Percentiles rank a stretch among this genome's conserved stretches.
Conservation (phyloP, 2,888 invertebrate genomes). For the Plebejus anna region DNA sequence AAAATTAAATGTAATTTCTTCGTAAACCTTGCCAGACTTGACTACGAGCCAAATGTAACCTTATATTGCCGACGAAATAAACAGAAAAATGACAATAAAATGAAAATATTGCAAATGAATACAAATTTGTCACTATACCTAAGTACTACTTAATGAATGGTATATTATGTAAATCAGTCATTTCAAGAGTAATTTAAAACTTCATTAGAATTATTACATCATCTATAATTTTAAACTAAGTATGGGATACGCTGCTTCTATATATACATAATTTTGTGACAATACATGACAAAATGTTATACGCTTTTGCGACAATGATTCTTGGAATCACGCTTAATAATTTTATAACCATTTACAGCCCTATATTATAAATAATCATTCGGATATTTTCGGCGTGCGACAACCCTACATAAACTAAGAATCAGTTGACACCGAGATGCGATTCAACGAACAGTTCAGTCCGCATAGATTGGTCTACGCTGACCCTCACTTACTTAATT, state of each 20-base stretch:
- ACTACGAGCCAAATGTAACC: neutral
- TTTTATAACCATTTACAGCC: neutral
- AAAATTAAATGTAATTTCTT: slow-evolving; percentile 8
- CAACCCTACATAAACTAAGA: neutral
- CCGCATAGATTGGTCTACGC: neutral
- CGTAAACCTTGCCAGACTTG: neutral
- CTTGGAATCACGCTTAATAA: neutral
- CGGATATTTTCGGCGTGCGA: neutral
- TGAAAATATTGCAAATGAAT: slow-evolving; percentile 40
- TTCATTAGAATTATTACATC: slow-evolving; percentile 42
- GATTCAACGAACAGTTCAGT: too few relatives aligned
- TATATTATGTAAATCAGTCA: slow-evolving; percentile 65
- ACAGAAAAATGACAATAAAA: neutral
- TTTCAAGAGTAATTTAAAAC: slow-evolving; percentile 58
- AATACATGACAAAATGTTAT: slow-evolving; percentile 2
- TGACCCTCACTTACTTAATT: neutral
- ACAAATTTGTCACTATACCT: slow-evolving; percentile 50
- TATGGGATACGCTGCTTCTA: slow-evolving; percentile 27
- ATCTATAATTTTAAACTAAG: slow-evolving; percentile 35
- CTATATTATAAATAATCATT: neutral
- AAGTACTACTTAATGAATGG: slow-evolving; percentile 55
- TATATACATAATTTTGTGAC: slow-evolving; percentile 13
- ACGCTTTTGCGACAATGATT: neutral
- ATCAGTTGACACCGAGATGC: neutral
- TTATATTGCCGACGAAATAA: neutral